Conservation (phyloP, 2,888 invertebrate species). For the Scelioninae gen. 2 region DNA sequence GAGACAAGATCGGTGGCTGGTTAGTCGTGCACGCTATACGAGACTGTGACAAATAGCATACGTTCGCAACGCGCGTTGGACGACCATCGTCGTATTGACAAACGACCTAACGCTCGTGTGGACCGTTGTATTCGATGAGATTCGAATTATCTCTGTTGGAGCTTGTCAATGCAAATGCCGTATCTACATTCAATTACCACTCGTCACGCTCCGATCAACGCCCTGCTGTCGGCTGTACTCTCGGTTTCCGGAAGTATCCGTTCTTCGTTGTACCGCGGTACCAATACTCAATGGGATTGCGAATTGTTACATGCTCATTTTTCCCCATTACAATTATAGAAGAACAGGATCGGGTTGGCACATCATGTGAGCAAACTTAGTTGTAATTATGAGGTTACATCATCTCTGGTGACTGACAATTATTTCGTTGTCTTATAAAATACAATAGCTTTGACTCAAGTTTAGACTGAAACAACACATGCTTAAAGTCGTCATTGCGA, state of each 20-base stretch:
- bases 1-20: constrained; percentile 49
- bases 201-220: constrained; percentile 74
- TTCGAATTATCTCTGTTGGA: constrained; percentile 75
- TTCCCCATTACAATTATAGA: background rate
- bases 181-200: constrained; percentile 74
- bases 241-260: constrained; percentile 57
- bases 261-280: constrained; percentile 52
- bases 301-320: constrained; percentile 13
- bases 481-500: too few relatives aligned
- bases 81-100: constrained; percentile 76
- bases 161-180: constrained; percentile 75
- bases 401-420: too few relatives aligned
- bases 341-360: too few relatives aligned
- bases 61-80: constrained; percentile 64
- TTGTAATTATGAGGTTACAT: too few relatives aligned
- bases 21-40: constrained; percentile 61
- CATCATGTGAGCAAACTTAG: too few relatives aligned
- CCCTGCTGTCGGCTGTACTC: constrained; percentile 53
- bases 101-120: constrained; percentile 73
- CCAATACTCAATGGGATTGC: constrained; percentile 22
- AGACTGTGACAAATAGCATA: constrained; percentile 69
- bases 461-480: too few relatives aligned
- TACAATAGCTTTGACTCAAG: too few relatives aligned
- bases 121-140: constrained; percentile 73
- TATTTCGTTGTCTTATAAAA: too few relatives aligned